Evolutionary conservation across 2,888 invertebrate species (phyloP).

Genomic region (Perizoma affinitatum): DNA sequence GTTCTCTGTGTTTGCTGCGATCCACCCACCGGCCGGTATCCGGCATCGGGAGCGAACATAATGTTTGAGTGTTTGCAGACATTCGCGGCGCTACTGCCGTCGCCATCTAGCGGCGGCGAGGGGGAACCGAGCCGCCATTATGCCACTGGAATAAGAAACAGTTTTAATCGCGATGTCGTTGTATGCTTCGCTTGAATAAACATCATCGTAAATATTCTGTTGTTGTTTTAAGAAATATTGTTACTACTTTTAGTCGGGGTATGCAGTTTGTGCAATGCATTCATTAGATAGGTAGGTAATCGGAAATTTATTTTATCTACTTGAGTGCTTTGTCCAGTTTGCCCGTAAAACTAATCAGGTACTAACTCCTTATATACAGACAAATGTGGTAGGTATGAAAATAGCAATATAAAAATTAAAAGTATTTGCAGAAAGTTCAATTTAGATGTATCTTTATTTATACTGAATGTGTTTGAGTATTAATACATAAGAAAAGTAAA

Average conservation of each 20-base stretch:
- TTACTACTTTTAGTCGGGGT: not conserved
- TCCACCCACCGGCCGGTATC: slow-evolving; percentile 8
- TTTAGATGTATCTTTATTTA: not conserved
- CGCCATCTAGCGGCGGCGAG: slow-evolving; percentile 50
- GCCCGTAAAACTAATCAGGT: too few relatives aligned
- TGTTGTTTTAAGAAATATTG: too few relatives aligned
- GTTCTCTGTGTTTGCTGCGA: slow-evolving; percentile 7
- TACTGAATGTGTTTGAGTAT: too few relatives aligned
- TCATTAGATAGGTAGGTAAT: too few relatives aligned
- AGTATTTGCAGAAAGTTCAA: not conserved
- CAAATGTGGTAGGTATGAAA: too few relatives aligned
- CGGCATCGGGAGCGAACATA: slow-evolving; percentile 29
- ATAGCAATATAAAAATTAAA: too few relatives aligned
- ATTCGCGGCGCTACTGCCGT: slow-evolving; percentile 35
- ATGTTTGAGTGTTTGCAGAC: slow-evolving; percentile 47
- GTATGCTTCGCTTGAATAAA: too few relatives aligned
- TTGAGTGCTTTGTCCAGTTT: too few relatives aligned
- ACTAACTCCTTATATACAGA: too few relatives aligned
- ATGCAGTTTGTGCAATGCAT: not conserved
- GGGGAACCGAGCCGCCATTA: slow-evolving; percentile 21
- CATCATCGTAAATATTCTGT: too few relatives aligned
- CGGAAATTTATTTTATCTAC: too few relatives aligned
- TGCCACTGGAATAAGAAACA: slow-evolving; percentile 4
- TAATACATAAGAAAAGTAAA: too few relatives aligned
- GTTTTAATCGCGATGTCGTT: not conserved